These are phyloP conservation scores for Quadriops clusia DNA, from an alignment of 2,888 invertebrate species.

Conservation along the genomic window DNA sequence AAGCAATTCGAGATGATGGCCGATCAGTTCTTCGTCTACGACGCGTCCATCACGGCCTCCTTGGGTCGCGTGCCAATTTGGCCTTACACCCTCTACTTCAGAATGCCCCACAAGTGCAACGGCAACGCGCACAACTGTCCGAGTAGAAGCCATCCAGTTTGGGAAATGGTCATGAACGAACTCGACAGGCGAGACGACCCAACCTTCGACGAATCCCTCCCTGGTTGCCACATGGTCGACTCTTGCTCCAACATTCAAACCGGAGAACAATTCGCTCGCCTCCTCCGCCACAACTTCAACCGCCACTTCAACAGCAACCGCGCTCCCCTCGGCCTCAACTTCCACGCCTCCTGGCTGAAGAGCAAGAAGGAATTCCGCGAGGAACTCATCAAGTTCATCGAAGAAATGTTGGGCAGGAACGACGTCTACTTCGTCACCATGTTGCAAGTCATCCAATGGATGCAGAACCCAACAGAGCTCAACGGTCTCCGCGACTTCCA, in stretches of 20 bases:
- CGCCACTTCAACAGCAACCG: conserved; percentile 88
- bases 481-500: conserved; percentile 80
- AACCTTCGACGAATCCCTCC: conserved; percentile 83
- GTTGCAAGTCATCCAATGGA: conserved; percentile 85
- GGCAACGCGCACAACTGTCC: conserved; percentile 91
- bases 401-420: conserved; percentile 79
- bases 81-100: conserved; percentile 95
- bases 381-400: conserved; percentile 83
- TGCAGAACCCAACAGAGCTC: conserved; percentile 87
- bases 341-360: conserved; percentile 93
- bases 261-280: conserved; percentile 80
- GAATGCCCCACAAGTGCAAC: conserved; percentile 92
- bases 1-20: conserved; percentile 96
- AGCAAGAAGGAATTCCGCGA: conserved; percentile 88
- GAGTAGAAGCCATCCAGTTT: conserved; percentile 79
- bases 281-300: conserved; percentile 88
- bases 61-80: conserved; percentile 83
- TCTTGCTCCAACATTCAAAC: conserved; percentile 87
- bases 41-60: conserved; percentile 87
- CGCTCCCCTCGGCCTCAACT: conserved; percentile 83
- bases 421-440: conserved; percentile 90
- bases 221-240: conserved; percentile 91
- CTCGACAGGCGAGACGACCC: conserved; percentile 88
- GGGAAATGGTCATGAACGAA: conserved; percentile 97
- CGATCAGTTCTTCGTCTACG: conserved; percentile 88